Evolutionary conservation across 2,888 invertebrate species (phyloP).

Genomic region (Drosophila anceps): DNA sequence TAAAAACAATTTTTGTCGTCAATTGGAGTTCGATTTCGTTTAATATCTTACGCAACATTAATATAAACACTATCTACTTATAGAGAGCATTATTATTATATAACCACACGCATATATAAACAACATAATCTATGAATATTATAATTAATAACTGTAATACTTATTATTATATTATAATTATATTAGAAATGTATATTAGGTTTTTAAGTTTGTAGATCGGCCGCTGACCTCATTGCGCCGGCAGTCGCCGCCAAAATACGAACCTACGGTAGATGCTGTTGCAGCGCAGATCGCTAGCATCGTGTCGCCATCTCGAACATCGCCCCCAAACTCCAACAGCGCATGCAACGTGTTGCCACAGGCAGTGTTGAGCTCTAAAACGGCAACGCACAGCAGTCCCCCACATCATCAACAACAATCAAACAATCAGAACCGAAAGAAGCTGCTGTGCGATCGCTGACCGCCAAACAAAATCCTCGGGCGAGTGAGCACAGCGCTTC

Average conservation of each 20-base stretch:
- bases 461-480: slow-evolving; percentile 14
- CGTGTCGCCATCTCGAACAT: slow-evolving; percentile 24
- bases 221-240: slow-evolving; percentile 25
- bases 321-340: slow-evolving; percentile 27
- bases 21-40: slow-evolving; percentile 42
- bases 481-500: slow-evolving; percentile 28
- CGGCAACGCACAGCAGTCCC: slow-evolving; percentile 28
- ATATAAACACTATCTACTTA: slow-evolving; percentile 17
- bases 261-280: slow-evolving; percentile 18
- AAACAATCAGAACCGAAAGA: slow-evolving; percentile 45
- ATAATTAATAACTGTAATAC: slow-evolving; percentile 47
- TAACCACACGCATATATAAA: slow-evolving; percentile 28
- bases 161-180: slow-evolving; percentile 53
- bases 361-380: slow-evolving; percentile 15
- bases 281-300: slow-evolving; percentile 16
- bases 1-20: slow-evolving; percentile 23
- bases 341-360: slow-evolving; percentile 34
- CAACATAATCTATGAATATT: slow-evolving; percentile 49
- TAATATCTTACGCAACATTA: slow-evolving; percentile 15
- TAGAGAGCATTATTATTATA: slow-evolving; percentile 34
- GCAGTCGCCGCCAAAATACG: slow-evolving; percentile 7
- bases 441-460: slow-evolving; percentile 30
- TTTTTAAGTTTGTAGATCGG: slow-evolving; percentile 51
- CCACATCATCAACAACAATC: slow-evolving; percentile 2
- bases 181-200: slow-evolving; percentile 61